Evolutionary conservation across 2,888 invertebrate genomes (phyloP).

Genomic region (Hipparchia sbordonii): DNA sequence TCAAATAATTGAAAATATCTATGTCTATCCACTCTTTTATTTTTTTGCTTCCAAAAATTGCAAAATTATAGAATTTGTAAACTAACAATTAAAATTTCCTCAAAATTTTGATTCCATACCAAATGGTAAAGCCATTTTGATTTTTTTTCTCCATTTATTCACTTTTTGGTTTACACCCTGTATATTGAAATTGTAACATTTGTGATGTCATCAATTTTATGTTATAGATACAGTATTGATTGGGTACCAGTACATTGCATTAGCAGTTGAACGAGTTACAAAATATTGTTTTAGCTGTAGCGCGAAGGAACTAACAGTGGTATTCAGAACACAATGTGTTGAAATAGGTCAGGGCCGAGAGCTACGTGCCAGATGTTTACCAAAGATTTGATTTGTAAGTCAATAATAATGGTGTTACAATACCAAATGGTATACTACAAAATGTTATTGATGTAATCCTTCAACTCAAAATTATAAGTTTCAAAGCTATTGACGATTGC

Average conservation of each 20-base stretch:
- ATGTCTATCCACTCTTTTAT: no score
- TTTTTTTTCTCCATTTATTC: neutral
- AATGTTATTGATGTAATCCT: neutral
- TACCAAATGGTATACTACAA: neutral
- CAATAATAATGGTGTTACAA: neutral
- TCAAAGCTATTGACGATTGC: no score
- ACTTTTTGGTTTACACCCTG: neutral
- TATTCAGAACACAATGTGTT: constrained; percentile 18
- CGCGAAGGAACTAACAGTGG: constrained; percentile 11
- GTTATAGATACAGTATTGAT: constrained; percentile 24
- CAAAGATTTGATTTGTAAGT: constrained; percentile 4
- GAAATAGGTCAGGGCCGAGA: constrained; percentile 20
- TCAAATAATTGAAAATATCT: no score
- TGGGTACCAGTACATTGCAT: constrained; percentile 23
- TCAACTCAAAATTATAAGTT: neutral
- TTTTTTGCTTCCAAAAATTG: no score
- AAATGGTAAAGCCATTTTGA: neutral
- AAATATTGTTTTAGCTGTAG: constrained; percentile 22
- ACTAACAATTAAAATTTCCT: no score
- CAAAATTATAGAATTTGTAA: no score
- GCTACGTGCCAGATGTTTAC: constrained; percentile 16
- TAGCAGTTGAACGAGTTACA: constrained; percentile 23
- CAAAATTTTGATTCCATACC: no score
- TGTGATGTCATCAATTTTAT: constrained; percentile 26
- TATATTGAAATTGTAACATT: constrained; percentile 21